Percentiles rank a stretch among this genome's conserved stretches.
Conservation (phyloP, 2,888 invertebrate genomes). For the Abrostola tripartita region DNA sequence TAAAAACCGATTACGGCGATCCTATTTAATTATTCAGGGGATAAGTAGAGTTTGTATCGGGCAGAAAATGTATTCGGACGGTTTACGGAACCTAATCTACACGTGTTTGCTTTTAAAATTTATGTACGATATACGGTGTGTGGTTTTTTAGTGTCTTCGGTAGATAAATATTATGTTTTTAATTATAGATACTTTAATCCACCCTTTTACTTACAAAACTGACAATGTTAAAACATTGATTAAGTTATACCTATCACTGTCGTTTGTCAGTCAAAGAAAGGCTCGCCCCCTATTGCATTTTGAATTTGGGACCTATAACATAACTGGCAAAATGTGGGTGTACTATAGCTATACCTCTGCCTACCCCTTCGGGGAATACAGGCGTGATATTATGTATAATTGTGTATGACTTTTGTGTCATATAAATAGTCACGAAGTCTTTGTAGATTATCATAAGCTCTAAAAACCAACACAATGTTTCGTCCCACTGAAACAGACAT, state of each 20-base stretch:
- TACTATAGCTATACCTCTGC: no score
- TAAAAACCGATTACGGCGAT: constrained; percentile 43
- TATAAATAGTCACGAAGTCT: neutral
- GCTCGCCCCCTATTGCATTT: no score
- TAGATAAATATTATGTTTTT: no score
- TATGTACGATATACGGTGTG: neutral
- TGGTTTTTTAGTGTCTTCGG: neutral
- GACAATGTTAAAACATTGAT: no score
- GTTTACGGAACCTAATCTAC: neutral
- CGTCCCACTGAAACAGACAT: constrained; percentile 25
- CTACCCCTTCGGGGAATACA: no score
- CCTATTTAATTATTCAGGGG: constrained; percentile 45
- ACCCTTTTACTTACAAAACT: no score
- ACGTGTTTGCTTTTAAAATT: constrained; percentile 19
- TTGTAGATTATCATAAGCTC: neutral
- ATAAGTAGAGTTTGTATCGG: constrained; percentile 39
- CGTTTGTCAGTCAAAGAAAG: no score
- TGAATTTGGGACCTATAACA: no score
- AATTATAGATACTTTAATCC: no score
- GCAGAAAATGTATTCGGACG: constrained; percentile 27
- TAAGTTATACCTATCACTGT: no score
- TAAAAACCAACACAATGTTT: neutral
- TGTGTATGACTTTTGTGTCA: neutral
- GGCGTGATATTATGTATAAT: no score
- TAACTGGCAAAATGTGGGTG: no score